phyloP scores from a whole-genome alignment of 2,113 vertebrate species.

The Cavia aperea region DNA sequence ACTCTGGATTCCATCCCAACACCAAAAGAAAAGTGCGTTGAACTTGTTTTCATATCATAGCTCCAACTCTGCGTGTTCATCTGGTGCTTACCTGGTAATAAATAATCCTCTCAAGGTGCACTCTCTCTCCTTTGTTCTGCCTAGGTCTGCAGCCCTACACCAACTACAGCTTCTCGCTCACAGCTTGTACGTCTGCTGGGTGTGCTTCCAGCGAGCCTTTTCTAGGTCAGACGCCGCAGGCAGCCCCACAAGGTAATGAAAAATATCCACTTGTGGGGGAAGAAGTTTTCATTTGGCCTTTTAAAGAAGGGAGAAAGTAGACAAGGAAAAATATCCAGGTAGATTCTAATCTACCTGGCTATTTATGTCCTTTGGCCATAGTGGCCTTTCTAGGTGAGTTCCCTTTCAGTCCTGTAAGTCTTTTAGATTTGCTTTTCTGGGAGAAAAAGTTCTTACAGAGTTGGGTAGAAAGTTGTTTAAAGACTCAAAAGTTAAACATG shows the following conservation, averaged over 20 bases:
- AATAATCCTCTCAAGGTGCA: slow-evolving; percentile 49
- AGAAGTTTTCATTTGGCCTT: slow-evolving; percentile 19
- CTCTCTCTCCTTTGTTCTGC: slow-evolving; percentile 58
- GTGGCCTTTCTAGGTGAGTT: neutral
- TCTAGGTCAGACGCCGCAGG: slow-evolving; percentile 87
- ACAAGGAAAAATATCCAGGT: neutral
- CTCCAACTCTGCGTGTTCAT: slow-evolving; percentile 6
- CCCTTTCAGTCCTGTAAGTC: neutral
- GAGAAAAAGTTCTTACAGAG: neutral
- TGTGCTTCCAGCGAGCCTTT: slow-evolving; percentile 83
- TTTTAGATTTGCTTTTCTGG: neutral
- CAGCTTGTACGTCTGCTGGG: slow-evolving; percentile 85
- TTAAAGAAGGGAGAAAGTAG: neutral
- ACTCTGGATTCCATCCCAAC: neutral
- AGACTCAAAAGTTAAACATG: neutral
- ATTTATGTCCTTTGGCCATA: neutral
- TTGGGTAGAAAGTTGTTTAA: neutral
- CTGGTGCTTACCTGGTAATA: slow-evolving; percentile 24
- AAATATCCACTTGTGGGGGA: neutral
- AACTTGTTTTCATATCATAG: neutral
- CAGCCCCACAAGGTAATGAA: slow-evolving; percentile 81
- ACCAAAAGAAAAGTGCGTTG: neutral
- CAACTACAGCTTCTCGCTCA: slow-evolving; percentile 85
- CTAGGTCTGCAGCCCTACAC: slow-evolving; percentile 87
- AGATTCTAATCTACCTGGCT: too few species aligned